A percentile compares a stretch with the other conserved stretches of the same genome.
Conservation (phyloP, 2,113 vertebrate genomes). For the Sinocyclocheilus rhinocerous region DNA sequence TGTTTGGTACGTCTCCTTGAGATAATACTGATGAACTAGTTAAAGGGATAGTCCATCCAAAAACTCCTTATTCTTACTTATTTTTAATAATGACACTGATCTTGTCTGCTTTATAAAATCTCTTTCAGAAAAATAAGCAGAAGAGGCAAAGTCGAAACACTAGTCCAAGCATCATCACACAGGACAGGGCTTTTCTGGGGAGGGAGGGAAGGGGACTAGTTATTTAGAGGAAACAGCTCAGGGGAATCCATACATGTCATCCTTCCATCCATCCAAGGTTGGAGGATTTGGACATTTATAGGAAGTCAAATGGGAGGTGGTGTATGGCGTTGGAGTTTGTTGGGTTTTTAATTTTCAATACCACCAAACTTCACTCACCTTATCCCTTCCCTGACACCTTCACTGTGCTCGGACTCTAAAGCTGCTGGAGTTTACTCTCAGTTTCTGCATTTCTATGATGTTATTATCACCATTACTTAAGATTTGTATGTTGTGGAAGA, state of each 20-base stretch:
- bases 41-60: not conserved
- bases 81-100: not conserved
- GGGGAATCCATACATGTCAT: constrained; percentile 64
- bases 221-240: constrained; percentile 62
- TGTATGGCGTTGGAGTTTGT: constrained; percentile 64
- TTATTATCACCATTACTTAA: constrained; percentile 53
- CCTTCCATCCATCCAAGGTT: constrained; percentile 55
- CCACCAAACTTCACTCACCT: constrained; percentile 37
- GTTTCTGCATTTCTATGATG: constrained; percentile 51
- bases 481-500: constrained; percentile 18
- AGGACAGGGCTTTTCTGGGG: constrained; percentile 53
- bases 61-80: not conserved
- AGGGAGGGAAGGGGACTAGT: constrained; percentile 58
- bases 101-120: not conserved
- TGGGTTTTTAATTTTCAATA: constrained; percentile 57
- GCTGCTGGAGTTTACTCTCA: constrained; percentile 68
- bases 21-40: not conserved
- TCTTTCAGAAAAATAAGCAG: constrained; percentile 67
- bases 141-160: constrained; percentile 73
- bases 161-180: constrained; percentile 54
- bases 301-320: constrained; percentile 51
- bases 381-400: constrained; percentile 57
- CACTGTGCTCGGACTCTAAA: constrained; percentile 68
- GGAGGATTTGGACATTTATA: constrained; percentile 48
- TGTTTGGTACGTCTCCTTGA: not conserved